Conservation (phyloP, 2,888 invertebrate genomes). For the Brachyptera putata region DNA sequence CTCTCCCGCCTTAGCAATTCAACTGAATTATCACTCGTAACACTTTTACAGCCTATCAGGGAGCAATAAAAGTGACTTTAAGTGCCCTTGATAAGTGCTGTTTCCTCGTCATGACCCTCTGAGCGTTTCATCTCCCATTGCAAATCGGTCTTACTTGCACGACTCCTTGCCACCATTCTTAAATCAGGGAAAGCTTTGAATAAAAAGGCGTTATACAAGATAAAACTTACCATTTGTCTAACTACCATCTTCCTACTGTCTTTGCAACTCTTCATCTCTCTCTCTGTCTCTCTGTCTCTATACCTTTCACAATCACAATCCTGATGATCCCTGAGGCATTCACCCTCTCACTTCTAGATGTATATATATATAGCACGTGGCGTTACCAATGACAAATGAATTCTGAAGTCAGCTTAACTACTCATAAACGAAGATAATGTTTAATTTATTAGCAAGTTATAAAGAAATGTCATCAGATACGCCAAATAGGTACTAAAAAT, state of each 20-base stretch:
- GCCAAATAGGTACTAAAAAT: background rate
- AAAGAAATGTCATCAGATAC: background rate
- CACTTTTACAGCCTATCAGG: slow-evolving; percentile 50
- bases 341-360: background rate
- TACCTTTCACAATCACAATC: background rate
- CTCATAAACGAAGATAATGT: background rate
- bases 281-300: background rate
- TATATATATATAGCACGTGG: background rate
- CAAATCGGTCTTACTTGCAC: slow-evolving; percentile 45
- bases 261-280: too few relatives aligned
- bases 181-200: slow-evolving; percentile 41
- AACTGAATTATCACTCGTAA: slow-evolving; percentile 47
- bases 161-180: slow-evolving; percentile 38
- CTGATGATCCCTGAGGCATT: background rate
- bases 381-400: background rate
- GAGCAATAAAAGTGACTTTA: slow-evolving; percentile 48
- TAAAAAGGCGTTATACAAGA: slow-evolving; percentile 45
- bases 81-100: slow-evolving; percentile 47
- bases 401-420: background rate
- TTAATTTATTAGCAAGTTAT: background rate
- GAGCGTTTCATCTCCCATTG: slow-evolving; percentile 34
- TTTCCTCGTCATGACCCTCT: slow-evolving; percentile 34
- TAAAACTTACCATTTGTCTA: slow-evolving; percentile 47
- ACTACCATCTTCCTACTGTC: background rate
- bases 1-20: slow-evolving; percentile 37